A percentile compares a stretch with the other conserved stretches of the same genome.
Conservation (phyloP, 2,888 invertebrate genomes). For the Odontothrips loti region DNA sequence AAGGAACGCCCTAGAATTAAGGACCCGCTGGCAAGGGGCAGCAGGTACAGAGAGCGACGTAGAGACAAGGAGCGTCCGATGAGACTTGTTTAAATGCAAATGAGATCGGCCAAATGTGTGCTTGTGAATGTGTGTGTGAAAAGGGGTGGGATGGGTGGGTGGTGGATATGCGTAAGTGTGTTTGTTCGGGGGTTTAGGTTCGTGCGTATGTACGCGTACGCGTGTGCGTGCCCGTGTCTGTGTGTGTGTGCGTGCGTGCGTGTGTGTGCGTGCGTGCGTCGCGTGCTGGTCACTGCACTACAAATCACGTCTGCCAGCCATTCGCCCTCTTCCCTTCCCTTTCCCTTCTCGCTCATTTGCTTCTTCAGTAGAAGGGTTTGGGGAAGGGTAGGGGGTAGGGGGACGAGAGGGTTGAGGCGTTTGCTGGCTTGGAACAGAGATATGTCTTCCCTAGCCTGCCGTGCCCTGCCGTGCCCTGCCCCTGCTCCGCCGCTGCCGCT, state of each 20-base stretch:
- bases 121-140: neutral
- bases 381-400: neutral
- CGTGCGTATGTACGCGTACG: neutral
- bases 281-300: slow-evolving; percentile 25
- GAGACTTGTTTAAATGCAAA: slow-evolving; percentile 26
- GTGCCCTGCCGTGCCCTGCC: neutral
- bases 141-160: neutral
- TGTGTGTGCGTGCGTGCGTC: neutral
- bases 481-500: neutral
- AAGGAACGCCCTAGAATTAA: no score
- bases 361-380: slow-evolving; percentile 22
- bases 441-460: slow-evolving; percentile 10
- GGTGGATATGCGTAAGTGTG: neutral
- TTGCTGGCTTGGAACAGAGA: slow-evolving; percentile 19
- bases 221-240: neutral
- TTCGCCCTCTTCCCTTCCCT: neutral
- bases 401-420: neutral
- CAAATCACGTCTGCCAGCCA: slow-evolving; percentile 19
- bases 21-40: neutral
- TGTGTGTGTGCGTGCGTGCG: neutral
- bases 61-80: slow-evolving; percentile 16
- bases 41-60: neutral
- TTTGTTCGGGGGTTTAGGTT: neutral
- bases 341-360: slow-evolving; percentile 16
- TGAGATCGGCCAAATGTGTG: neutral